phyloP scores from a whole-genome alignment of 2,113 vertebrate species.

The Colossoma macropomum region DNA sequence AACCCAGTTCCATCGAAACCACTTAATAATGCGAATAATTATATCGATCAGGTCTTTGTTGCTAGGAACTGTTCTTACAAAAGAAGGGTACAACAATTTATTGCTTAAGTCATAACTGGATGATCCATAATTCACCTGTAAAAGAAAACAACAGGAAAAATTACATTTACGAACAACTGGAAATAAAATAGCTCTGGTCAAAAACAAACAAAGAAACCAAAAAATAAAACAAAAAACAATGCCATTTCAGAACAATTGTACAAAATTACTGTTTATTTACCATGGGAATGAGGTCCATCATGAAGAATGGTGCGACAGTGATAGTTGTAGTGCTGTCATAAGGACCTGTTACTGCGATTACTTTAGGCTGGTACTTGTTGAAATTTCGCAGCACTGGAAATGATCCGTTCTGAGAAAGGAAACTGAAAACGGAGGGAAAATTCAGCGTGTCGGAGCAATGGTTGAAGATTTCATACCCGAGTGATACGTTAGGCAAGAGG shows the following conservation, averaged over 20 bases:
- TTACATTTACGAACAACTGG: neutral
- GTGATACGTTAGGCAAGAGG: conserved; percentile 82
- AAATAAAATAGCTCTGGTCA: neutral
- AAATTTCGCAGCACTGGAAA: conserved; percentile 46
- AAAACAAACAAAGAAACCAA: neutral
- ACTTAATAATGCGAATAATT: conserved; percentile 73
- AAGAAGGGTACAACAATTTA: conserved; percentile 79
- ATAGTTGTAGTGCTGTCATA: conserved; percentile 63
- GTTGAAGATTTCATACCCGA: conserved; percentile 85
- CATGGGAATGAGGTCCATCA: conserved; percentile 78
- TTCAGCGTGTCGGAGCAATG: conserved; percentile 73
- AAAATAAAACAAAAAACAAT: neutral
- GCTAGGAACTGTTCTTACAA: conserved; percentile 81
- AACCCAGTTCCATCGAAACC: conserved; percentile 85
- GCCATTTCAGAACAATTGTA: neutral
- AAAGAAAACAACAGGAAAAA: neutral
- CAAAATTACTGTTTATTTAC: conserved; percentile 64
- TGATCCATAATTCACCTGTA: conserved; percentile 84
- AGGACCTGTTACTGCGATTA: conserved; percentile 75
- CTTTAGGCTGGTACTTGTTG: conserved; percentile 54
- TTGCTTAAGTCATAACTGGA: conserved; percentile 66
- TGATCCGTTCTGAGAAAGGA: conserved; percentile 64
- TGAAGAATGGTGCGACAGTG: conserved; percentile 73
- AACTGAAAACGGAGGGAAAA: conserved; percentile 65
- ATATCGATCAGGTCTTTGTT: conserved; percentile 76